Evolutionary conservation across 2,797 vertebrate species (phyloP), one percentile per base, ranked within the genome.

Genomic region (Alauda arvensis): DNA sequence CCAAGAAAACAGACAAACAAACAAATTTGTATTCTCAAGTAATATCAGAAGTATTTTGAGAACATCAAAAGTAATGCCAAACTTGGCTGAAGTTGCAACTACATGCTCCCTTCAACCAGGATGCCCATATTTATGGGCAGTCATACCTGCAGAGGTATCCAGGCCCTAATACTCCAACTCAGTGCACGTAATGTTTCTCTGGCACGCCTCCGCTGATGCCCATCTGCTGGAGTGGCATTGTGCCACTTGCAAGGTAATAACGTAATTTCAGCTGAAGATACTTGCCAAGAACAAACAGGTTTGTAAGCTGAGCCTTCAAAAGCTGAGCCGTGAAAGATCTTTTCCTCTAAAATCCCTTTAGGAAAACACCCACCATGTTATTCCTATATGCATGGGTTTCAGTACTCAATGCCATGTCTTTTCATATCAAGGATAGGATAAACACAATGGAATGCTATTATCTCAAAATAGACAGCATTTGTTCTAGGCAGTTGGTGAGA

Each of bases 151-250:
- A 46, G 67, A 75, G 78, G 62, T 90, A 62, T 91, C 76, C 90
- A 69, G 75, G 76, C 46, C 82, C 83, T 86, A 82, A 81, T 80
- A 85, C 67, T 95, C 84, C 91, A 90, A 89, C 91, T 91, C 93
- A 65, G 33, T 15, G 61, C 94, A 95, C 33, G 20, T 89, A 57
- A 71, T 43, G 40, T 68, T 77, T 87, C 94, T 83, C 91, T 95
- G 95, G 96, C 93, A 90, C 2, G 21, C 65, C 48, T 74, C 40
- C 0, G 0, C 40, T 71, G 48, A 42, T 91, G 93, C n/a, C 95
- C 96, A 96, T 97, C 96, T 97, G 96, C 91, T 94, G 83, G 52
- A 43, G 81, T 96, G 96, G 95, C 96, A 92, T 70, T 45, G 68
- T 94, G 96, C 96, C 95, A 94, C 76, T 92, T 69, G 46, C 90